Evolutionary conservation across 2,113 vertebrate genomes (phyloP), one percentile per base, ranked within the genome.

Genomic region (Anser cygnoides): DNA sequence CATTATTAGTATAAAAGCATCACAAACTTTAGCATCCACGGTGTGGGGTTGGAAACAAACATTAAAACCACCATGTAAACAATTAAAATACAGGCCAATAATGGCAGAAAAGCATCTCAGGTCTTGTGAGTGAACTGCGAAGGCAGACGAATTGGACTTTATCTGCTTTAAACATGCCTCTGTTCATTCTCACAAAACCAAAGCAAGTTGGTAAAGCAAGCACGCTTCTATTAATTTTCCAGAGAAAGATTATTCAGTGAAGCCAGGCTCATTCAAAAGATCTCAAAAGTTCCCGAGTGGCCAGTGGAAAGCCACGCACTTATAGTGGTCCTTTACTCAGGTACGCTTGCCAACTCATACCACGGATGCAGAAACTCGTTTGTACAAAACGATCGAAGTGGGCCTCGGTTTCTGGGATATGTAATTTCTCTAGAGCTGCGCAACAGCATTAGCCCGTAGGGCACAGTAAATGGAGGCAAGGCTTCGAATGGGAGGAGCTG

Each of bases 391-490:
- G 1, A 52, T 59, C 21, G 28, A 58, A 57, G 25, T 35, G 15
- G 13, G 25, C 33, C 65, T 57, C 18, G 31, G 1, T 58, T 78
- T 65, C 67, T 44, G 31, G 33, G 46, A 43, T 23, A 20, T 4
- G 43, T 33, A 12, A 58, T 65, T 84, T 22, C 73, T 37, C 26
- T 12, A n/a, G 11, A 55, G 63, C 20, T 43, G 35, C 49, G 6
- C 66, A 63, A 77, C 31, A n/a, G 23, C 29, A 50, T 5, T 13
- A 74, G 59, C 16, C 59, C 35, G 16, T 21, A 43, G 43, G 59
- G 19, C 1, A 1, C 0, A 1, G 59, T n/a, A 63, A 57, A n/a
- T 7, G 59, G 50, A 15, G n/a, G 15, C 35, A 26, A 19, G 15
- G 23, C n/a, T 35, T 50, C 33, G 26, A 52, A 52, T 29, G 49